Base-by-base conservation (phyloP, 2,888 invertebrate genomes). In the Antheraea assamensis region DNA sequence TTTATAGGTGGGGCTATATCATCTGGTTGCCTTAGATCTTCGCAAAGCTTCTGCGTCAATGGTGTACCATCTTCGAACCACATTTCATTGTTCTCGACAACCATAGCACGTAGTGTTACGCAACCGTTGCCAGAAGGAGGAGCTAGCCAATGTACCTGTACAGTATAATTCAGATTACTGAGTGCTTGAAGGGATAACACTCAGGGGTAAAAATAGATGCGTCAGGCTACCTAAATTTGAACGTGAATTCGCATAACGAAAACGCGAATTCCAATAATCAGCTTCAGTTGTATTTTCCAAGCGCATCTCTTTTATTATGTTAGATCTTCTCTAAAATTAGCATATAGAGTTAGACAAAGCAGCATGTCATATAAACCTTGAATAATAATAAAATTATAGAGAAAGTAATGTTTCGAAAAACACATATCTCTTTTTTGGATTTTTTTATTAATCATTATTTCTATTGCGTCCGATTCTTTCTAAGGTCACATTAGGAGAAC, bases 51-150 rank as follows among this genome's bases (percentile, higher is more conserved):
- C 71, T 84, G 81, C 0, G 90, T 89, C 47, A 94, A 79, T 0
- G 92, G 92, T 0, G 83, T 79, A 0, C 94, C 94, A 58, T 93
- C 93, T 76, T 92, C 92, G 71, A 83, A 94, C 94, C 94, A 94
- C 0, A 87, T 76, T 19, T 90, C 89, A 19, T 93, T 89, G 71
- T 86, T 92, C 75, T 92, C 90, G 0, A 87, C 87, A 19, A 94
- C 93, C 93, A 93, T 92, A 0, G 92, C 92, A 2, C 93, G 87
- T 1, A 94, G 78, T 2, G 90, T 92, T 0, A 94, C 90, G 71
- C 94, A 94, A 0, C 93, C 94, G 52, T 87, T 91, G 0, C 90
- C 92, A 0, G 92, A 87, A 0, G 85, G 78, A 4, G 94, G 94
- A 15, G 94, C 93, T 87, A 90, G 90, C 94, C 94, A 94, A 75